Evolutionary conservation across 2,888 invertebrate genomes (phyloP).

Genomic region (Leucozona laternaria): DNA sequence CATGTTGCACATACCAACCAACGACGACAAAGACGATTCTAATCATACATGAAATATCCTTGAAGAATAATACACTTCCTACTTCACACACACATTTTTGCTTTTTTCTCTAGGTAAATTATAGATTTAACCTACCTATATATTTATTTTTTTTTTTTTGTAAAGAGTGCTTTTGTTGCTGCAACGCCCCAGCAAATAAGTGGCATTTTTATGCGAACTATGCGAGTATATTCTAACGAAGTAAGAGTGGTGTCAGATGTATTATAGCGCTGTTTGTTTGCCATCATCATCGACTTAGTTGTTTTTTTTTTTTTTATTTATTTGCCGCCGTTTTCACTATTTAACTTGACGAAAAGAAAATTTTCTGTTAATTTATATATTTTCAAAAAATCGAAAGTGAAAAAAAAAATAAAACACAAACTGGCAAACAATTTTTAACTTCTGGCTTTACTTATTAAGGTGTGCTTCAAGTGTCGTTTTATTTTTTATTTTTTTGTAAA

Average conservation of each 20-base stretch:
- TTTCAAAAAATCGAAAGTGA: constrained; percentile 69
- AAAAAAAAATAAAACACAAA: not conserved
- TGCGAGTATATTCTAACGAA: constrained; percentile 54
- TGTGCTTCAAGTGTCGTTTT: constrained; percentile 18
- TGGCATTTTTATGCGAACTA: constrained; percentile 54
- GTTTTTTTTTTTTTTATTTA: constrained; percentile 36
- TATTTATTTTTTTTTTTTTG: constrained; percentile 17
- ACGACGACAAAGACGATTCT: not conserved
- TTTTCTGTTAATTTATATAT: constrained; percentile 38
- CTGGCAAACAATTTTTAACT: not conserved
- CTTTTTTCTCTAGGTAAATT: constrained; percentile 29
- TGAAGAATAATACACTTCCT: constrained; percentile 67
- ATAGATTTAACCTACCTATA: constrained; percentile 34
- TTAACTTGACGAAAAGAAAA: constrained; percentile 43
- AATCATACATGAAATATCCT: constrained; percentile 60
- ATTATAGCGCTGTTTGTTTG: constrained; percentile 41
- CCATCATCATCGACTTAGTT: constrained; percentile 17
- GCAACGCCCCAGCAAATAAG: constrained; percentile 46
- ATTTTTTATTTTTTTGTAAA: not conserved
- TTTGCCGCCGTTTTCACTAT: constrained; percentile 51
- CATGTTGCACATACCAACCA: constrained; percentile 56
- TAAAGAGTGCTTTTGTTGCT: constrained; percentile 39
- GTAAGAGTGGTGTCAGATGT: constrained; percentile 70
- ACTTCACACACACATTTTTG: constrained; percentile 53
- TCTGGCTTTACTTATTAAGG: constrained; percentile 2